phyloP scores from a whole-genome alignment of 2,888 invertebrate genomes.

The Eueremaeus valkanovi region DNA sequence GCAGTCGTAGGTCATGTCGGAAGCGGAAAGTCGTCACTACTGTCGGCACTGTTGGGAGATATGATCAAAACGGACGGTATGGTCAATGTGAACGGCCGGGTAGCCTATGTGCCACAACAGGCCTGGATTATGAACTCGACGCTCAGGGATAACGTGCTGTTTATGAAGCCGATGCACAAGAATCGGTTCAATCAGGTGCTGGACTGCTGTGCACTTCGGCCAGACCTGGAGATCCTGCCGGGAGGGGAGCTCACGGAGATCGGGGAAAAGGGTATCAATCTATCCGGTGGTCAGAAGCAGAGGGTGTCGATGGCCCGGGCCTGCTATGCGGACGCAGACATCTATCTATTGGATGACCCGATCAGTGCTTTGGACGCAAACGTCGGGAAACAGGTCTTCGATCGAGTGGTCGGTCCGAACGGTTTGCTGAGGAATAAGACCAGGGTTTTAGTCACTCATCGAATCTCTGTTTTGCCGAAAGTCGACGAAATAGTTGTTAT shows the following conservation, averaged over 20 bases:
- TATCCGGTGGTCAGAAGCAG: constrained; percentile 56
- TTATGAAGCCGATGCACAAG: constrained; percentile 51
- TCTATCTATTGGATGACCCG: constrained; percentile 59
- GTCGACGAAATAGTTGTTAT: constrained; percentile 86
- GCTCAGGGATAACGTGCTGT: constrained; percentile 55
- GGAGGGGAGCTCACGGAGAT: constrained; percentile 57
- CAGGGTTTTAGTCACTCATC: constrained; percentile 87
- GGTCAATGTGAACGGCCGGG: constrained; percentile 38
- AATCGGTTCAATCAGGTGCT: constrained; percentile 52
- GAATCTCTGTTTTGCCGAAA: constrained; percentile 83
- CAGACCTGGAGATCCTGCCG: constrained; percentile 56
- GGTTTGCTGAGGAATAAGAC: constrained; percentile 61
- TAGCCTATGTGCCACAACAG: constrained; percentile 42
- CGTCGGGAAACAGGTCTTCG: constrained; percentile 58
- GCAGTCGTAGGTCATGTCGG: constrained; percentile 47
- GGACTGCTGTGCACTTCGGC: constrained; percentile 54
- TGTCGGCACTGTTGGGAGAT: constrained; percentile 47
- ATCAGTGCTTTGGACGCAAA: constrained; percentile 56
- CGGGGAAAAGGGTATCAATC: constrained; percentile 57
- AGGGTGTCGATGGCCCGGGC: constrained; percentile 53
- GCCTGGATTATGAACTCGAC: constrained; percentile 52
- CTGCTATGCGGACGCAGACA: constrained; percentile 49
- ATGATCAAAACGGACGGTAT: constrained; percentile 47
- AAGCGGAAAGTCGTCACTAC: constrained; percentile 46
- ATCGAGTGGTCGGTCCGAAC: constrained; percentile 55